A percentile compares a stretch with the other conserved stretches of the same genome.
These are phyloP conservation scores for Halichoeres trimaculatus DNA, from an alignment of 2,113 vertebrate species.

Conservation along the genomic window DNA sequence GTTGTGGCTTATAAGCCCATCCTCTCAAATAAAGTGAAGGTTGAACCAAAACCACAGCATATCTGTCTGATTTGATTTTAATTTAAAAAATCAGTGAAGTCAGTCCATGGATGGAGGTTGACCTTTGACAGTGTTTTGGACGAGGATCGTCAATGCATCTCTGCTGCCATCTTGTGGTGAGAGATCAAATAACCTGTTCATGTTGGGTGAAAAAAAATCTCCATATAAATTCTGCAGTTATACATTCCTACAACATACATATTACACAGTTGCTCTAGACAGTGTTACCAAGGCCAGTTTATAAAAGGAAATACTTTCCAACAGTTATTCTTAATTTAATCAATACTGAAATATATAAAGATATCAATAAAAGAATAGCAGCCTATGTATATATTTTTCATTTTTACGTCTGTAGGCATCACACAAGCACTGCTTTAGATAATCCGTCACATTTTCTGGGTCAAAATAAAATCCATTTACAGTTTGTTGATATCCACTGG, in stretches of 20 bases:
- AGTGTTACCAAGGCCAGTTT: too few relatives aligned
- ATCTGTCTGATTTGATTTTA: neutral
- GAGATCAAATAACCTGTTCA: neutral
- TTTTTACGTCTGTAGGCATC: conserved; percentile 21
- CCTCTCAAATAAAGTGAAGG: neutral
- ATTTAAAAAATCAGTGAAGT: neutral
- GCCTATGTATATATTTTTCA: neutral
- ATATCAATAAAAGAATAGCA: too few relatives aligned
- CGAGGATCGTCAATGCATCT: neutral
- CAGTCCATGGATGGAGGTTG: neutral
- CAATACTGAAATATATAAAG: too few relatives aligned
- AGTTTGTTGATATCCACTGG: conserved; percentile 38
- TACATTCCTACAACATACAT: too few relatives aligned
- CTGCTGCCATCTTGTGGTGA: conserved; percentile 52
- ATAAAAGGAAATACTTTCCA: too few relatives aligned
- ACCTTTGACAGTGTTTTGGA: conserved; percentile 30
- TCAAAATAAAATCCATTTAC: too few relatives aligned
- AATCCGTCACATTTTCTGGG: neutral
- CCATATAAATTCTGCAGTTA: too few relatives aligned
- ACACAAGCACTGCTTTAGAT: conserved; percentile 10
- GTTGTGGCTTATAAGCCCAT: neutral
- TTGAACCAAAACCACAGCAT: too few relatives aligned
- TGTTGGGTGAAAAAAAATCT: neutral
- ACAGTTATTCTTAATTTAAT: too few relatives aligned
- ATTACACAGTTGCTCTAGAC: too few relatives aligned